These are phyloP conservation scores for Solea solea DNA, from an alignment of 2,113 vertebrate species.

Conservation along the genomic window DNA sequence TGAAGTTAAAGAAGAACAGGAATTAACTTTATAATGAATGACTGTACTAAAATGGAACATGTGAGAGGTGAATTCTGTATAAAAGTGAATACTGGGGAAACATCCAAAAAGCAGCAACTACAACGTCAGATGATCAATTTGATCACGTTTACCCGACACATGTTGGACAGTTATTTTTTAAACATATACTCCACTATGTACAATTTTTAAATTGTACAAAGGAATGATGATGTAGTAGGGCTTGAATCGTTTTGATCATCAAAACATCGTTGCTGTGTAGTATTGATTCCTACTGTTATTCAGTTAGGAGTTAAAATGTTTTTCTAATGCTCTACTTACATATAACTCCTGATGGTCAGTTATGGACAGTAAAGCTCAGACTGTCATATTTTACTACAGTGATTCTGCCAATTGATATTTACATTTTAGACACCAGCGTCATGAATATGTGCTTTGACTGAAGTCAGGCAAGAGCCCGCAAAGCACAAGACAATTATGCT, in stretches of 20 bases:
- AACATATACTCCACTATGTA: too few species aligned
- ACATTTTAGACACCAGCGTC: constrained; percentile 18
- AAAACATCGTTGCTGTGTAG: not conserved
- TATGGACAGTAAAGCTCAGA: not conserved
- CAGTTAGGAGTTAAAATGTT: not conserved
- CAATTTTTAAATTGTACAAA: not conserved
- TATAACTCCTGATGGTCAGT: constrained; percentile 1
- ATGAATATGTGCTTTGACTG: constrained; percentile 37
- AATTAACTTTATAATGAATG: not conserved
- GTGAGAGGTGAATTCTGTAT: not conserved
- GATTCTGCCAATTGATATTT: constrained; percentile 9
- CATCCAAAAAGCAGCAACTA: not conserved
- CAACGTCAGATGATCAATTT: constrained; percentile 3
- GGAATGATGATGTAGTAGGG: not conserved
- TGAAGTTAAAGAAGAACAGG: constrained; percentile 3
- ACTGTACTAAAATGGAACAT: too few species aligned
- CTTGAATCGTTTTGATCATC: not conserved
- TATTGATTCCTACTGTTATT: not conserved
- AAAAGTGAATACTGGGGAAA: constrained; percentile 1
- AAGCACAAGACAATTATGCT: constrained; percentile 61
- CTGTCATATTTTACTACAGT: not conserved
- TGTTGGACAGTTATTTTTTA: too few species aligned
- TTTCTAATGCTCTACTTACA: not conserved
- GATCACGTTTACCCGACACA: too few species aligned
- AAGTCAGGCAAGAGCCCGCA: constrained; percentile 35